Percentiles rank a stretch among this genome's conserved stretches.
Evolutionary conservation across 1,140 invertebrate species (phyloP).

Genomic region (Penaeus japonicus): DNA sequence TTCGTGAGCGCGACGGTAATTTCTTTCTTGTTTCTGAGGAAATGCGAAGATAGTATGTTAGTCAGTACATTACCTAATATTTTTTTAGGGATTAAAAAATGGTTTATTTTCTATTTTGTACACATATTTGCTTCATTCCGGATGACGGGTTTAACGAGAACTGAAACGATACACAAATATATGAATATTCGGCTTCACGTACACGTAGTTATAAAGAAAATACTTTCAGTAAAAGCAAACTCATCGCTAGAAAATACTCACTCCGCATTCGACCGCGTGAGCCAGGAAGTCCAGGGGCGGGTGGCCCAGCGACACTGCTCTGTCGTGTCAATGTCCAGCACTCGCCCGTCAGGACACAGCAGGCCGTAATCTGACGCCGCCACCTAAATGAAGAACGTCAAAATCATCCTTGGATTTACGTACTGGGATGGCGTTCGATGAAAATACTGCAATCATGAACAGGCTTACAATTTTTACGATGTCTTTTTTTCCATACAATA

Average conservation of each 20-base stretch:
- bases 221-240: slow-evolving; percentile 63
- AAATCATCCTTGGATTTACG: background rate
- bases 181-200: too few relatives aligned
- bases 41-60: background rate
- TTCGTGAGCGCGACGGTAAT: slow-evolving; percentile 15
- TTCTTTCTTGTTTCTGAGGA: slow-evolving; percentile 41
- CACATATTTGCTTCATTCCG: too few relatives aligned
- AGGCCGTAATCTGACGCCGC: slow-evolving; percentile 69
- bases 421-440: background rate
- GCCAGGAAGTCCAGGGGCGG: slow-evolving; percentile 79
- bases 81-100: too few relatives aligned
- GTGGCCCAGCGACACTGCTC: slow-evolving; percentile 81
- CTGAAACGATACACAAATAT: too few relatives aligned
- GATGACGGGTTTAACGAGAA: too few relatives aligned
- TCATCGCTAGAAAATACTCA: slow-evolving; percentile 65
- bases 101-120: too few relatives aligned
- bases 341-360: slow-evolving; percentile 82
- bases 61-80: too few relatives aligned
- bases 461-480: background rate
- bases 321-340: slow-evolving; percentile 71
- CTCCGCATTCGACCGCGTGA: slow-evolving; percentile 71
- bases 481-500: background rate
- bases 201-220: slow-evolving; percentile 60
- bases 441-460: background rate
- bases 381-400: slow-evolving; percentile 12